These are phyloP conservation scores for Drosophila tanythrix DNA, from an alignment of 2,888 invertebrate genomes.

Conservation along the genomic window DNA sequence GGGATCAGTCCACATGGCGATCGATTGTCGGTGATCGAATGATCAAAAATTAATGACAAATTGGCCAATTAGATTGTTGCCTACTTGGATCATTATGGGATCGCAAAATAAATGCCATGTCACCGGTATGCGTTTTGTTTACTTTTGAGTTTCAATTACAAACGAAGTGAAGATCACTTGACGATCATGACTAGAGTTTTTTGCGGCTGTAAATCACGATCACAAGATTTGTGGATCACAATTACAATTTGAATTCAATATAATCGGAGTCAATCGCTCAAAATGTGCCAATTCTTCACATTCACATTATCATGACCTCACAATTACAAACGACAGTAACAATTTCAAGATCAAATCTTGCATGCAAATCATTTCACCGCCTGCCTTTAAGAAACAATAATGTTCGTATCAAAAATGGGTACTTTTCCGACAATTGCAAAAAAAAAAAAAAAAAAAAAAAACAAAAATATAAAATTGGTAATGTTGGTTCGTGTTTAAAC, in stretches of 20 bases:
- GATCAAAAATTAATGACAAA: background rate
- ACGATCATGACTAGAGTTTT: conserved; percentile 22
- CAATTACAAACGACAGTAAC: background rate
- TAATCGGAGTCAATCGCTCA: background rate
- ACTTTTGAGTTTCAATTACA: background rate
- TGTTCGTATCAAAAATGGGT: background rate
- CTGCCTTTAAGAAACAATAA: background rate
- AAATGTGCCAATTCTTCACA: background rate
- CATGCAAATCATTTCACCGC: conserved; percentile 18
- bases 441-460: background rate
- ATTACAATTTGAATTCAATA: background rate
- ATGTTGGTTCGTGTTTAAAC: background rate
- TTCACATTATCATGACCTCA: background rate
- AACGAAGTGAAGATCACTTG: conserved; percentile 10
- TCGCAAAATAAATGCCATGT: background rate
- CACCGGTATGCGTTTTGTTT: background rate
- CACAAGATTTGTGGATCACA: background rate
- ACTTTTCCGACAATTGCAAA: background rate
- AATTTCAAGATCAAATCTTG: conserved; percentile 13
- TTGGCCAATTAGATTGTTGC: conserved; percentile 11
- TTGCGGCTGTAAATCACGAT: conserved; percentile 11
- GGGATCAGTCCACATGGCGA: background rate
- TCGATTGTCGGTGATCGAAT: background rate
- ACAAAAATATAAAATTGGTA: background rate
- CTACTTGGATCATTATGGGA: conserved; percentile 6